These are phyloP conservation scores for Meandrusa payeni DNA, from an alignment of 2,888 invertebrate genomes.

Conservation along the genomic window DNA sequence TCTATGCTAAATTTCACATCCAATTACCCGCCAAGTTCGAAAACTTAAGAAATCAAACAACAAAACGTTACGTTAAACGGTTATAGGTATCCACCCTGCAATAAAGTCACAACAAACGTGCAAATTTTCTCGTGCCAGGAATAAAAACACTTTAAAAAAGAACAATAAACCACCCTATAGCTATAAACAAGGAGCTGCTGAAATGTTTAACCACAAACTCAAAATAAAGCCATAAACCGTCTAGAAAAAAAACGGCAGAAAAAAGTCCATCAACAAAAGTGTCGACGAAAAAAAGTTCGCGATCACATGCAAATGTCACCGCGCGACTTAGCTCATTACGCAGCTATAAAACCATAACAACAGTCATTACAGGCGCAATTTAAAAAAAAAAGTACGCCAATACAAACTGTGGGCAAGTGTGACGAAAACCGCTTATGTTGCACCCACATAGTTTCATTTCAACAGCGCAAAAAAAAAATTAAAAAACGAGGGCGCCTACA, in stretches of 20 bases:
- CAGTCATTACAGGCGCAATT: conserved; percentile 74
- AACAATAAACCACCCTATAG: conserved; percentile 63
- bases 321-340: conserved; percentile 70
- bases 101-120: conserved; percentile 22
- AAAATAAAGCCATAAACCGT: conserved; percentile 69
- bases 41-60: conserved; percentile 3
- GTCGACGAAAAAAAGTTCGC: conserved; percentile 62
- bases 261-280: conserved; percentile 71
- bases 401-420: conserved; percentile 68
- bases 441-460: conserved; percentile 77
- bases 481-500: conserved; percentile 71
- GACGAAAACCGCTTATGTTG: conserved; percentile 76
- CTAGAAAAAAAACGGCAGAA: conserved; percentile 58
- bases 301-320: conserved; percentile 75
- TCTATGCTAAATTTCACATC: conserved; percentile 8
- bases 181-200: conserved; percentile 67
- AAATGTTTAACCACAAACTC: conserved; percentile 76
- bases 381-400: conserved; percentile 72
- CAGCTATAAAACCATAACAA: conserved; percentile 75
- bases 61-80: conserved; percentile 3
- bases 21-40: conserved; percentile 5
- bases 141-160: conserved; percentile 54
- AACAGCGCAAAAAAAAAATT: conserved; percentile 57
- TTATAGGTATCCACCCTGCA: conserved; percentile 8
- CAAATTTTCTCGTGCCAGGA: conserved; percentile 31